Percentiles rank a stretch among this genome's conserved stretches.
These are phyloP conservation scores for Tenualosa thibaudeaui DNA, from an alignment of 2,797 vertebrate species.

Conservation along the genomic window DNA sequence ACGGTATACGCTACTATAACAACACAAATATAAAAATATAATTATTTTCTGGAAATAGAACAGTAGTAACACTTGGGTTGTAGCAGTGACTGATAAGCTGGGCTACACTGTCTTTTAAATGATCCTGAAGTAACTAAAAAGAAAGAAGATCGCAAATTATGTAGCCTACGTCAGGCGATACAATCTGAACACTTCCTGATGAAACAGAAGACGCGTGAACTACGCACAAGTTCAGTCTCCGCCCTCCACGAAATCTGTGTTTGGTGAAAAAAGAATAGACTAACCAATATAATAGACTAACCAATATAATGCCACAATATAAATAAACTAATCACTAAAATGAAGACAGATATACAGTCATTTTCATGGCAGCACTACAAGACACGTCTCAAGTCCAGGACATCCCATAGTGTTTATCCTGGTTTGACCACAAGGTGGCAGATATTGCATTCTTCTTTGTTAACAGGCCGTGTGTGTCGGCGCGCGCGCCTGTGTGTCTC, in stretches of 20 bases:
- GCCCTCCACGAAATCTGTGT: background rate
- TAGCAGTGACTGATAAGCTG: background rate
- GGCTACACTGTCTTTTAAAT: background rate
- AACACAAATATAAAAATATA: background rate
- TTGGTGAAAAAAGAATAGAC: background rate
- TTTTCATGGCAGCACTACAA: background rate
- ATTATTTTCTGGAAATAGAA: too few relatives aligned
- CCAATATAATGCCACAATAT: background rate
- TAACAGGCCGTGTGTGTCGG: too few relatives aligned
- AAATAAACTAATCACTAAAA: background rate
- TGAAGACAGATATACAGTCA: background rate
- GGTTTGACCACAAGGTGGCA: background rate
- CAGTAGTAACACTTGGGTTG: background rate
- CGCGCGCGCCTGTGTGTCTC: too few relatives aligned
- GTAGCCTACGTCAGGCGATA: background rate
- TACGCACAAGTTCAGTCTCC: background rate
- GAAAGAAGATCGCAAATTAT: background rate
- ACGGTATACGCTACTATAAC: too few relatives aligned
- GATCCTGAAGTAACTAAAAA: background rate
- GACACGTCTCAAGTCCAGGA: background rate
- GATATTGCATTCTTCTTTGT: background rate
- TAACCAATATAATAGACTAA: background rate
- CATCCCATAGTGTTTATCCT: background rate
- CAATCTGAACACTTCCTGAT: slow-evolving; percentile 2
- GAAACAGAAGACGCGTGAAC: background rate